Evolutionary conservation across 2,113 vertebrate genomes (phyloP), one percentile per base, ranked within the genome.

Genomic region (Pelodiscus sinensis): DNA sequence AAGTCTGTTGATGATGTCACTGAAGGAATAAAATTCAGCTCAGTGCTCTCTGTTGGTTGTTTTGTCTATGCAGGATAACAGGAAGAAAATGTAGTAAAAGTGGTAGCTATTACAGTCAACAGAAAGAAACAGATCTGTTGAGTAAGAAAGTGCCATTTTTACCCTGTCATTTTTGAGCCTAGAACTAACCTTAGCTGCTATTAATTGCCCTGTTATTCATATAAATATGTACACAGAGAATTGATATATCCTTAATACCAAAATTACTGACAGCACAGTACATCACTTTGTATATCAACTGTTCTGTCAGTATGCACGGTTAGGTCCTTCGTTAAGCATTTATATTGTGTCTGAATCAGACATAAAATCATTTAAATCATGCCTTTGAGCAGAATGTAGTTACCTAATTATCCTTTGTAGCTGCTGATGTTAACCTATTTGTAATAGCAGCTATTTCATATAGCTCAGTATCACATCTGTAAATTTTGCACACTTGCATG

Each of bases 351-450:
- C 68, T 86, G 89, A 95, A 96, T 93, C 89, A 93, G 44, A 88
- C 78, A 89, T 15, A 92, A 60, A 65, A 27, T 85, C 51, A 88
- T 92, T 96, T 96, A 92, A 96, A 84, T 88, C 78, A 87, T 14
- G 55, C n/a, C 89, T 96, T 95, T 95, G 91, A 97, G 93, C 84
- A 94, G 82, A 56, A 79, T 29, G 19, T 75, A 91, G 86, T 82
- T 95, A 80, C 81, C 90, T 92, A 94, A 97, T 96, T 96, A 95
- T 86, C 78, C 52, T 92, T 95, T 95, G 44, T 91, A 96, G 85
- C 83, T 94, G 90, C 71, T 2, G 13, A 89, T 92, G 86, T 83
- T 91, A 94, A 92, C 75, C 38, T 96, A 16, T 96, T 96, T 94
- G 80, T 93, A 93, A 93, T 60, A 94, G 87, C 90, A 68, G 88